These are phyloP conservation scores for Brenthis daphne DNA, from an alignment of 2,888 invertebrate genomes.

Conservation along the genomic window DNA sequence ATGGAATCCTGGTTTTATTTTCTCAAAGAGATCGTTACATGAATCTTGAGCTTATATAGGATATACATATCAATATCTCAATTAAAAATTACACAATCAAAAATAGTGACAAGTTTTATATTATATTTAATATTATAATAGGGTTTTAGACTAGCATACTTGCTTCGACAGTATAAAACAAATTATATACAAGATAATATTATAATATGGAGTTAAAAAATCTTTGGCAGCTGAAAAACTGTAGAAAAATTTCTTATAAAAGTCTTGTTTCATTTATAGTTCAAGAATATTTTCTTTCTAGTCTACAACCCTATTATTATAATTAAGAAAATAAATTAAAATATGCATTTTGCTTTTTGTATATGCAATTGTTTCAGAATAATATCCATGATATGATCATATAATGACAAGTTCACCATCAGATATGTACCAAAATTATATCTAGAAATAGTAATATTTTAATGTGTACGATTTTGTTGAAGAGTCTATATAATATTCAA, in stretches of 20 bases:
- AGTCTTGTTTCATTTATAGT: background rate
- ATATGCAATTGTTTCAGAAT: slow-evolving; percentile 11
- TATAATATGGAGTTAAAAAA: no score
- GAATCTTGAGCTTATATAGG: background rate
- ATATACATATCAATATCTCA: background rate
- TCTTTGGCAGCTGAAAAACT: background rate
- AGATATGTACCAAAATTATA: slow-evolving; percentile 47
- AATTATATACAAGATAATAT: background rate
- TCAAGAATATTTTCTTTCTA: background rate
- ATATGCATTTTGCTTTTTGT: slow-evolving; percentile 1
- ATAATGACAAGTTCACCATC: slow-evolving; percentile 41
- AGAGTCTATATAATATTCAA: slow-evolving; percentile 48
- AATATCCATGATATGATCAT: slow-evolving; percentile 41
- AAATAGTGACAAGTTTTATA: slow-evolving; percentile 1
- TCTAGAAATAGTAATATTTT: slow-evolving; percentile 37
- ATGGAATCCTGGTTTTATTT: background rate
- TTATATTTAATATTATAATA: background rate
- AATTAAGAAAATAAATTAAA: background rate
- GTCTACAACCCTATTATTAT: slow-evolving; percentile 17
- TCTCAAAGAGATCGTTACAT: background rate
- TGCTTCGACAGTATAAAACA: background rate
- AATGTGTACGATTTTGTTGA: slow-evolving; percentile 27
- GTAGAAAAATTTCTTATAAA: background rate
- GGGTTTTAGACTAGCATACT: background rate
- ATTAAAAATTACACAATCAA: slow-evolving; percentile 4